Base-by-base conservation (phyloP, 2,888 invertebrate species). In the Hemistola chrysoprasaria region DNA sequence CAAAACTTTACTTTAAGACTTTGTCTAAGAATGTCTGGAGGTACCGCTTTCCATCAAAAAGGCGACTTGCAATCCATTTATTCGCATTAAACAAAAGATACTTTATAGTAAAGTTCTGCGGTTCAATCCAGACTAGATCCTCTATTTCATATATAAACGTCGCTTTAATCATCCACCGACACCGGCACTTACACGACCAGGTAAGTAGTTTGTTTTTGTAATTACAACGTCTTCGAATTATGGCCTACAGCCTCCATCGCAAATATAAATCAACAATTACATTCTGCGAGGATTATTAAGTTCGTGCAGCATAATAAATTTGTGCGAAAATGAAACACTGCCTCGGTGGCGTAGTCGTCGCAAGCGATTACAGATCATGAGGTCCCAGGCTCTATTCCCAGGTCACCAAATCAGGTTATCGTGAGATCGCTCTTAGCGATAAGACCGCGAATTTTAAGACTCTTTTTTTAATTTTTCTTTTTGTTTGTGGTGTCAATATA, bases 231-330 rank as follows among this genome's bases (percentile, higher is more conserved):
- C 28, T 10, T 32, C 28, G 22, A 37, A 29, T 36, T 37, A 27
- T 29, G 25, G 9, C 33, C n/a, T 28, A 24, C 29, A 26, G 40
- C 32, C 32, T 22, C 26, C 21, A 11, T n/a, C 20, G 20, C 23
- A 29, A 36, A 38, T 43, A 38, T 38, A 34, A 34, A 39, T 34
- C 30, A 26, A 26, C 21, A 32, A 30, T 36, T 28, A 40, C 24
- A 34, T 21, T 29, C 20, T 23, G 11, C 20, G n/a, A 10, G 11
- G 47, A 56, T 56, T 52, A 46, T 54, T 50, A 56, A 52, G 47
- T 56, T 53, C 56, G 24, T 24, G 34, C 4, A 16, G 2, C 16
- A 16, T n/a, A n/a, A n/a, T n/a, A n/a, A n/a, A n/a, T n/a, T n/a
- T n/a, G n/a, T n/a, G n/a, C n/a, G n/a, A n/a, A n/a, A n/a, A n/a